phyloP scores from a whole-genome alignment of 2,888 invertebrate genomes.

The Tipula unca region DNA sequence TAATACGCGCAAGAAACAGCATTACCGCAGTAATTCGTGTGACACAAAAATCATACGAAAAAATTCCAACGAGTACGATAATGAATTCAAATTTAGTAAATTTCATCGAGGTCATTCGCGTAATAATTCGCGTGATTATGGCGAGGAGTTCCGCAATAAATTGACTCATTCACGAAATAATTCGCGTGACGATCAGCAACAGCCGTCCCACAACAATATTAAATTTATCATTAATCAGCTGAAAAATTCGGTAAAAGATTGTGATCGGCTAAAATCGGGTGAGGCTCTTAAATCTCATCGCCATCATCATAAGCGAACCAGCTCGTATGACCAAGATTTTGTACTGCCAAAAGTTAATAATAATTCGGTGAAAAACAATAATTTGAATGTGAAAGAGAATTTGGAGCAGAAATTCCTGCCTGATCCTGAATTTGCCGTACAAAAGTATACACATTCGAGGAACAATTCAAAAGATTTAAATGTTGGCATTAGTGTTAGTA shows the following conservation, averaged over 20 bases:
- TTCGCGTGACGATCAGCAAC: constrained; percentile 40
- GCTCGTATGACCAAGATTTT: constrained; percentile 41
- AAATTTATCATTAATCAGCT: constrained; percentile 41
- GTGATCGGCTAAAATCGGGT: neutral
- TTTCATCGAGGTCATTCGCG: constrained; percentile 8
- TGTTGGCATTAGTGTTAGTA: neutral
- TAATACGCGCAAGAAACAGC: constrained; percentile 38
- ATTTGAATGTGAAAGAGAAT: constrained; percentile 37
- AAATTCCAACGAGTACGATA: constrained; percentile 35
- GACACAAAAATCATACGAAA: constrained; percentile 42
- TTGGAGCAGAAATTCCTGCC: neutral
- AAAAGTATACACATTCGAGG: constrained; percentile 43
- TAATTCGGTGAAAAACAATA: constrained; percentile 26
- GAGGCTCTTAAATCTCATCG: neutral
- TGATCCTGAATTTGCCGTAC: neutral
- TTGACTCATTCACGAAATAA: constrained; percentile 41
- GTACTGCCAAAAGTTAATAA: constrained; percentile 29
- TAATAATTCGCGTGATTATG: constrained; percentile 20
- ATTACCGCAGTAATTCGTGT: constrained; percentile 41
- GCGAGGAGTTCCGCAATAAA: constrained; percentile 28
- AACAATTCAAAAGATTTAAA: constrained; percentile 42
- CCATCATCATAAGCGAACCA: constrained; percentile 41
- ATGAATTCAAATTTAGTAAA: constrained; percentile 26
- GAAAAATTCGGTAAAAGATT: constrained; percentile 27
- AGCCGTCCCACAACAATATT: constrained; percentile 31